Conservation (phyloP, 2,888 invertebrate species). For the Acanthosepion esculentum region DNA sequence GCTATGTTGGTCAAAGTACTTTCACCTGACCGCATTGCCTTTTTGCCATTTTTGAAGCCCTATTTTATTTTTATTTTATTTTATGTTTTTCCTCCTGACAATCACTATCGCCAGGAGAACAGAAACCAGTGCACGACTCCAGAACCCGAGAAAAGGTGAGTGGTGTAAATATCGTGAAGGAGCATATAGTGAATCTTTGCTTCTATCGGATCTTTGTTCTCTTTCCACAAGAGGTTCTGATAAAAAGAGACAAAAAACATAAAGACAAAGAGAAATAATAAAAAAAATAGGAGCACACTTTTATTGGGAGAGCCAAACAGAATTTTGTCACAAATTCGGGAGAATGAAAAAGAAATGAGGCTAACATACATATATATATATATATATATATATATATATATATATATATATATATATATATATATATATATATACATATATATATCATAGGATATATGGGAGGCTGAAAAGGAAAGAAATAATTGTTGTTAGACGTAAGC, state of each 20-base stretch:
- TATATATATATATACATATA: not conserved
- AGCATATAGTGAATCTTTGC: not conserved
- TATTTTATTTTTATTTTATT: not conserved
- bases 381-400: slow-evolving; percentile 24
- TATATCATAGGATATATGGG: too few relatives aligned
- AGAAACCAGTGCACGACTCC: not conserved
- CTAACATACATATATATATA: not conserved
- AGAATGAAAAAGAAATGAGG: not conserved
- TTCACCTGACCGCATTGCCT: not conserved
- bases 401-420: not conserved
- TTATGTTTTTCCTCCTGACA: not conserved
- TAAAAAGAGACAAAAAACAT: too few relatives aligned
- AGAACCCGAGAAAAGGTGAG: not conserved
- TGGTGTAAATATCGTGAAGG: not conserved
- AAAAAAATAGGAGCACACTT: too few relatives aligned
- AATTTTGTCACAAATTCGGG: too few relatives aligned
- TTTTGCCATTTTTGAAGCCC: not conserved
- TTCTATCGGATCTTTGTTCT: not conserved
- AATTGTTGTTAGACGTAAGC: too few relatives aligned
- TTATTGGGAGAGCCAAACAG: not conserved
- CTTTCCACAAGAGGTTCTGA: not conserved
- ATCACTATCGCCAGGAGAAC: not conserved
- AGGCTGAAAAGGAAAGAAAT: too few relatives aligned
- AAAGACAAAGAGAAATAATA: too few relatives aligned
- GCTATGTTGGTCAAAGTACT: not conserved